phyloP scores from a whole-genome alignment of 2,888 invertebrate genomes.

The Nesidiocoris tenuis region DNA sequence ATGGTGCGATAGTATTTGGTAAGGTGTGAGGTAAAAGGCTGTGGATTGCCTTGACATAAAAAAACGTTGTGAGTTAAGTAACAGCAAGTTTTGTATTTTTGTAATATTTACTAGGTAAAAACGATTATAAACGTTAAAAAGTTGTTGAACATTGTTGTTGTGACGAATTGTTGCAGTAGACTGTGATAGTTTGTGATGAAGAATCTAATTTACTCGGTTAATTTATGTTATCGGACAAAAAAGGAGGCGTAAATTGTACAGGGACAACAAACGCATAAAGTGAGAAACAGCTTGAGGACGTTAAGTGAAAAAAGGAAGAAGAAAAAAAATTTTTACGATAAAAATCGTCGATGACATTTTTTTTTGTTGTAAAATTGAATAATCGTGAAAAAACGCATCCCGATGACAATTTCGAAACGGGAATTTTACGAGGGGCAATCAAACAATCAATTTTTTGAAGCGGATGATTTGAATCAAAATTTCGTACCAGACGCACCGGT shows the following conservation, averaged over 20 bases:
- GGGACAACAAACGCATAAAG: constrained; percentile 21
- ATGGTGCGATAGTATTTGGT: constrained; percentile 35
- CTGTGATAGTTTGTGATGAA: constrained; percentile 52
- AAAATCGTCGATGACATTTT: too few relatives aligned
- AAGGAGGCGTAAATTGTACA: constrained; percentile 5
- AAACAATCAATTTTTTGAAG: too few relatives aligned
- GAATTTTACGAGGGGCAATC: too few relatives aligned
- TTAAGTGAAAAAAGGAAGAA: too few relatives aligned
- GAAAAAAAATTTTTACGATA: too few relatives aligned
- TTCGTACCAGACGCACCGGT: too few relatives aligned
- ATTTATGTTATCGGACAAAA: constrained; percentile 30
- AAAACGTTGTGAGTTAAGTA: constrained; percentile 38
- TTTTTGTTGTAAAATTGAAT: too few relatives aligned
- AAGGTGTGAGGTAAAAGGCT: constrained; percentile 47
- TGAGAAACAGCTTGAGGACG: constrained; percentile 12
- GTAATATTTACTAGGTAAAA: constrained; percentile 45
- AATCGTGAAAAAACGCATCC: too few relatives aligned
- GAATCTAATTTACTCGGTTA: constrained; percentile 47
- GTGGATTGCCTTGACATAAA: constrained; percentile 51
- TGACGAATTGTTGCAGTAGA: constrained; percentile 48
- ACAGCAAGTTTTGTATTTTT: constrained; percentile 50
- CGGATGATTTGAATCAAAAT: too few relatives aligned
- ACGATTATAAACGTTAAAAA: constrained; percentile 40
- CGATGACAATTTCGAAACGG: too few relatives aligned
- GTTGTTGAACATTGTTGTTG: constrained; percentile 43